Percentiles rank a stretch among this genome's conserved stretches.
These are phyloP conservation scores for Himalopsyche tibetana DNA, from an alignment of 2,888 invertebrate genomes.

Conservation along the genomic window DNA sequence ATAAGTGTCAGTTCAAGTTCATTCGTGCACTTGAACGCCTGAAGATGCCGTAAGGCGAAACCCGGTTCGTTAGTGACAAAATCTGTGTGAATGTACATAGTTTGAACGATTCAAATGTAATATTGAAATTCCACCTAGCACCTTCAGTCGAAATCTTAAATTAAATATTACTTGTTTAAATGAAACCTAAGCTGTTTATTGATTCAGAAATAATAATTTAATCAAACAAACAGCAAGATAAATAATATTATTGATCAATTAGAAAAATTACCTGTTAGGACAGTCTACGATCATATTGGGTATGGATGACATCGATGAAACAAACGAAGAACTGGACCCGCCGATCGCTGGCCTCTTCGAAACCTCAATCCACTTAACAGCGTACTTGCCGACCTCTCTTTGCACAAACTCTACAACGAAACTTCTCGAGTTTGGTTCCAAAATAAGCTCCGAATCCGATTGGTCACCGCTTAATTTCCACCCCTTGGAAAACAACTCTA, in stretches of 20 bases:
- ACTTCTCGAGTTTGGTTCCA: slow-evolving; percentile 80
- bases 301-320: slow-evolving; percentile 73
- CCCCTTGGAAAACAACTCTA: slow-evolving; percentile 85
- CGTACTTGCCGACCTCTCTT: slow-evolving; percentile 84
- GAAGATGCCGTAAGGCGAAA: no score
- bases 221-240: no score
- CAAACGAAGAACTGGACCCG: slow-evolving; percentile 72
- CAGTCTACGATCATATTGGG: slow-evolving; percentile 79
- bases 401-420: slow-evolving; percentile 87
- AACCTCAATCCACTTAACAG: slow-evolving; percentile 87
- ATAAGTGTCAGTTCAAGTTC: no score
- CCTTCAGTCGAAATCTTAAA: no score
- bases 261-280: slow-evolving; percentile 78
- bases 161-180: no score
- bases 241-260: no score
- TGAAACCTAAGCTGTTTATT: neutral
- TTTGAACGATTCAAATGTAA: no score
- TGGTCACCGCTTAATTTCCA: slow-evolving; percentile 76
- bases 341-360: slow-evolving; percentile 81
- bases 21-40: no score
- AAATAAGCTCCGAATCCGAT: slow-evolving; percentile 69
- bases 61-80: no score
- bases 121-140: no score
- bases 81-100: no score
- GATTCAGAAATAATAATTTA: no score